Conservation (phyloP, 2,113 vertebrate genomes). For the Mionectes macconnelli region DNA sequence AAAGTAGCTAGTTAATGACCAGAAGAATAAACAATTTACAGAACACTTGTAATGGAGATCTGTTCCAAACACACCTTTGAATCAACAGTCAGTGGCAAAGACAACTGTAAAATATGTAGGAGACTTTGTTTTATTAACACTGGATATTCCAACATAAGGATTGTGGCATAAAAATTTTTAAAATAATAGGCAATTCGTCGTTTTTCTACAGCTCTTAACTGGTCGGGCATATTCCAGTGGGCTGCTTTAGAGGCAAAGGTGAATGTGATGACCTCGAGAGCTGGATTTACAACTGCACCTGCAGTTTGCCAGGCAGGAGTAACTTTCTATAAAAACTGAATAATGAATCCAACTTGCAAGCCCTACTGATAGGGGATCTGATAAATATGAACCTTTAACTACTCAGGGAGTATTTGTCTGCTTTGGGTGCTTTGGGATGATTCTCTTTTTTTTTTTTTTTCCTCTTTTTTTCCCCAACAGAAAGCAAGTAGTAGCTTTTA, state of each 20-base stretch:
- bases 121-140: background rate
- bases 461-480: background rate
- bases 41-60: background rate
- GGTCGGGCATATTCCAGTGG: background rate
- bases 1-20: background rate
- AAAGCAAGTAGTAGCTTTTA: background rate
- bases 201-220: background rate
- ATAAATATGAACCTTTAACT: background rate
- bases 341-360: background rate
- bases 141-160: background rate
- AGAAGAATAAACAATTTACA: background rate
- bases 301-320: background rate
- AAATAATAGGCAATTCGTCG: background rate
- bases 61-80: background rate
- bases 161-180: background rate
- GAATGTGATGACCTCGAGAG: accelerated
- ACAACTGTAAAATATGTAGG: background rate
- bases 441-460: background rate
- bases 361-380: background rate
- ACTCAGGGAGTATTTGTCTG: background rate
- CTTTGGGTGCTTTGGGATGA: background rate
- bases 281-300: background rate
- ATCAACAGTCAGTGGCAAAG: background rate
- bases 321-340: background rate
- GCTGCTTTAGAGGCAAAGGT: background rate